Base-by-base conservation (phyloP, 1,140 invertebrate species). In the Temnothorax longispinosus region DNA sequence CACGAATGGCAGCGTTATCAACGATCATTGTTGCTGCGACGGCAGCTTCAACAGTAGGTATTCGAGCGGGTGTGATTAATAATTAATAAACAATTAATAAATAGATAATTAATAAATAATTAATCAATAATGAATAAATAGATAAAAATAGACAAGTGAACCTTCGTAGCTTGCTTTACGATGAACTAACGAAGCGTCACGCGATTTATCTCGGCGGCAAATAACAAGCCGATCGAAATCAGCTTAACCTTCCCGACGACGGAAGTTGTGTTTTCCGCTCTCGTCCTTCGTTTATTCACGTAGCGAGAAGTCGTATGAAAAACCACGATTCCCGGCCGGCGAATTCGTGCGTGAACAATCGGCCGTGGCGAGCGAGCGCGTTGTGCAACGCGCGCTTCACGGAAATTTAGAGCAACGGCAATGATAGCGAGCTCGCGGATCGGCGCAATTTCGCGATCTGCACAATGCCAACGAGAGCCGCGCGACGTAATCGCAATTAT, bases 1-100 rank as follows among this genome's bases (percentile, higher is more conserved):
- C 93, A 94, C 95, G 85, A 95, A 96, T 86, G 95, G 93, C 8
- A 96, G 96, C 71, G 96, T 97, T 85, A 95, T 97, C 85, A 96
- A 96, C 38, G 97, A 97, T 94, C 97, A 97, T 93, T 97, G 97
- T 94, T 97, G 97, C 94, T 97, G 97, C 94, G 97, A 97, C 93
- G 94, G 95, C 69, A 90, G 86, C 54, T 93, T 90, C 87, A 93
- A 95, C 76, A 92, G 94, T 95, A 54, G 64, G 92, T 92, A 77
- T 56, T 5, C 44, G 5, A 44, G 13, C n/a, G n/a, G 1, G n/a
- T 44, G n/a, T 21, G n/a, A 69, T 47, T 69, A 47, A 69, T 69
- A 7, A 67, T 67, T 47, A 47, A 41, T 41, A 15, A 44, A 27
- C 0, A 27, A 27, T 27, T 27, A 27, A 27, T 27, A 27, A 27